These are phyloP conservation scores for Coenonympha glycerion DNA, from an alignment of 2,888 invertebrate species.

Conservation along the genomic window DNA sequence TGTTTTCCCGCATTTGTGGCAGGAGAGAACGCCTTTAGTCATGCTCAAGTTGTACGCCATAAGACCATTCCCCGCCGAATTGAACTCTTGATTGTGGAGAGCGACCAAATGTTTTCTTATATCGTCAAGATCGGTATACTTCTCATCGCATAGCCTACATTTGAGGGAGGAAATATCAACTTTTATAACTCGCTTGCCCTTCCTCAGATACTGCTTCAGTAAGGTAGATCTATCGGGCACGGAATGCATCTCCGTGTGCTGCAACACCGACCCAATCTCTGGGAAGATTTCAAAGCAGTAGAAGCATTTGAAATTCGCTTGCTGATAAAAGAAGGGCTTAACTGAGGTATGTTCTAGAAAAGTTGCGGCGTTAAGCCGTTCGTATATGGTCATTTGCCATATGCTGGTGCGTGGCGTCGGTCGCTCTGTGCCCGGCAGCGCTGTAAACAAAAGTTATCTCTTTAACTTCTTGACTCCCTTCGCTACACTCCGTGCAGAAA, in stretches of 20 bases:
- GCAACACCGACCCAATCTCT: constrained; percentile 54
- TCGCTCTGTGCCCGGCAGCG: constrained; percentile 36
- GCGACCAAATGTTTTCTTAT: constrained; percentile 50
- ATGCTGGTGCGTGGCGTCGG: constrained; percentile 56
- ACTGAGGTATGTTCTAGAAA: constrained; percentile 59
- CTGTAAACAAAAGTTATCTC: constrained; percentile 39
- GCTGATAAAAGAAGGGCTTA: constrained; percentile 64
- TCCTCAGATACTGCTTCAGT: constrained; percentile 55
- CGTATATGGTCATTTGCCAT: constrained; percentile 70
- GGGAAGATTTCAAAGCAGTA: constrained; percentile 64
- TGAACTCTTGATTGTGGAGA: constrained; percentile 61
- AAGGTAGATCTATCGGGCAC: constrained; percentile 50
- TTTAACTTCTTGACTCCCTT: constrained; percentile 24
- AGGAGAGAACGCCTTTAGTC: constrained; percentile 50
- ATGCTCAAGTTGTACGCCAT: constrained; percentile 59
- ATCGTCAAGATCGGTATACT: constrained; percentile 56
- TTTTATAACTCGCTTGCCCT: constrained; percentile 65
- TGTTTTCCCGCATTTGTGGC: constrained; percentile 57
- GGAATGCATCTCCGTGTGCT: constrained; percentile 47
- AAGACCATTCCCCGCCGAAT: constrained; percentile 60
- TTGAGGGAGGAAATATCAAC: constrained; percentile 61
- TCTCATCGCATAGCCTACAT: constrained; percentile 60
- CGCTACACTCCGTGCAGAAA: constrained; percentile 21
- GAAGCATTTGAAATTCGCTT: constrained; percentile 68
- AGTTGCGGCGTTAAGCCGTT: constrained; percentile 63